phyloP scores from a whole-genome alignment of 2,888 invertebrate genomes.

The Drosophila fulvimacula region DNA sequence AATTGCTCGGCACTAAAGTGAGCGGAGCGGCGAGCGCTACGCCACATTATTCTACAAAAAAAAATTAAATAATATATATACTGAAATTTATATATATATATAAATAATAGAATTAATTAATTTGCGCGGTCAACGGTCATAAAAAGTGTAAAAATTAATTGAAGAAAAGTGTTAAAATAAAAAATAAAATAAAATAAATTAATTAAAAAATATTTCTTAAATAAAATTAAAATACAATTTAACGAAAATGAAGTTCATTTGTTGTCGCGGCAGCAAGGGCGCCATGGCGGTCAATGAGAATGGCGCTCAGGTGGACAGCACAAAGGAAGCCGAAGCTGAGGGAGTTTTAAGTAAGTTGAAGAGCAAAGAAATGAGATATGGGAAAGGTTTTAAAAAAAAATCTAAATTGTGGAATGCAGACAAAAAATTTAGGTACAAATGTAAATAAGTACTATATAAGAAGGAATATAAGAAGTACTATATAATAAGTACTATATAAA shows the following conservation, averaged over 20 bases:
- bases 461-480: too few species aligned
- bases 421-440: neutral
- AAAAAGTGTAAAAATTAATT: slow-evolving; percentile 19
- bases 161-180: neutral
- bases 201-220: neutral
- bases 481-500: too few species aligned
- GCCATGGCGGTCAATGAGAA: slow-evolving; percentile 44
- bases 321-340: slow-evolving; percentile 59
- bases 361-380: neutral
- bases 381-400: too few species aligned
- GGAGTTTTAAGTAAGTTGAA: slow-evolving; percentile 50
- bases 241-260: slow-evolving; percentile 54
- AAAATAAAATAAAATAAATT: slow-evolving; percentile 2
- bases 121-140: slow-evolving; percentile 17
- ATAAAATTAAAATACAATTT: neutral
- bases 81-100: neutral
- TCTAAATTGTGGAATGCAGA: neutral
- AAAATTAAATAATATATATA: neutral
- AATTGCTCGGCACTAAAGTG: slow-evolving; percentile 29
- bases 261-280: slow-evolving; percentile 55
- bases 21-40: slow-evolving; percentile 30
- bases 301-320: slow-evolving; percentile 20
- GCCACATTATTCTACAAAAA: slow-evolving; percentile 38
- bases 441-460: too few species aligned
- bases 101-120: slow-evolving; percentile 23